Evolutionary conservation across 2,888 invertebrate species (phyloP).

Genomic region (Rhamnusium bicolor): DNA sequence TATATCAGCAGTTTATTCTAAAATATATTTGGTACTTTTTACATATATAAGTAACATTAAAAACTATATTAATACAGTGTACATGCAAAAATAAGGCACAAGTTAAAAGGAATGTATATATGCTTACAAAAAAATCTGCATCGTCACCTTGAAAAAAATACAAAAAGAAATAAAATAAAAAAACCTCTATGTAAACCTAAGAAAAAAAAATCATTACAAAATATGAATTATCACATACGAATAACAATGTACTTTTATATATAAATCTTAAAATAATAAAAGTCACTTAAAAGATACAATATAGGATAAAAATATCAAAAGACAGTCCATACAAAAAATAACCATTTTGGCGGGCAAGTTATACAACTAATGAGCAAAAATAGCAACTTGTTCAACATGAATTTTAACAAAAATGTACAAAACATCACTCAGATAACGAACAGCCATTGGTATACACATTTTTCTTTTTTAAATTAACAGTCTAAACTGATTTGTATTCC

Average conservation of each 20-base stretch:
- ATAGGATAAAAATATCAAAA: constrained; percentile 38
- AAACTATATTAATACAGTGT: constrained; percentile 45
- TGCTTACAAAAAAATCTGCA: constrained; percentile 40
- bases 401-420: constrained; percentile 44
- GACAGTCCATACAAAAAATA: constrained; percentile 36
- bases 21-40: constrained; percentile 49
- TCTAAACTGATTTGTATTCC: constrained; percentile 33
- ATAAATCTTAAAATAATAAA: constrained; percentile 35
- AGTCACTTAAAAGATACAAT: constrained; percentile 33
- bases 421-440: constrained; percentile 41
- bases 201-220: constrained; percentile 30
- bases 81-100: constrained; percentile 46
- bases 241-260: constrained; percentile 34
- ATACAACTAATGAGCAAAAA: constrained; percentile 33
- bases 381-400: constrained; percentile 37
- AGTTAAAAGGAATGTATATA: constrained; percentile 51
- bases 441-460: constrained; percentile 39
- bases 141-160: constrained; percentile 35
- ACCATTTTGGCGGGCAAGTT: constrained; percentile 26
- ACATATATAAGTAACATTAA: constrained; percentile 44
- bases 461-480: constrained; percentile 33
- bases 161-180: constrained; percentile 31
- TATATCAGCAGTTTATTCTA: constrained; percentile 31
- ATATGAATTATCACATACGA: constrained; percentile 45
- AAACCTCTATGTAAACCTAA: constrained; percentile 25